A percentile compares a stretch with the other conserved stretches of the same genome.
These are phyloP conservation scores for Gadus chalcogrammus DNA, from an alignment of 2,113 vertebrate genomes.

Conservation along the genomic window DNA sequence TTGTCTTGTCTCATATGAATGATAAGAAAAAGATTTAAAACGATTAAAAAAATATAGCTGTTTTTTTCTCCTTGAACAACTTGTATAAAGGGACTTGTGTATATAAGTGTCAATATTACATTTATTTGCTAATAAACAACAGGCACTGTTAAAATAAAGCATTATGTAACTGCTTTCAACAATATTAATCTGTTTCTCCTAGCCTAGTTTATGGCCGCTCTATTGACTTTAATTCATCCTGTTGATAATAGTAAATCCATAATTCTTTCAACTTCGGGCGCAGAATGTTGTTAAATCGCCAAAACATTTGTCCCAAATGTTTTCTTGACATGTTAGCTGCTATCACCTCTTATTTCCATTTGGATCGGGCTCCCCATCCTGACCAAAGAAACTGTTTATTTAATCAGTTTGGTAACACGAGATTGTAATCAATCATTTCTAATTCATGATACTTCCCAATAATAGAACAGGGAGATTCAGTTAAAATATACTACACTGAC, in stretches of 20 bases:
- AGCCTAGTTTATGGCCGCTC: constrained; percentile 10
- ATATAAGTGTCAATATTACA: constrained; percentile 8
- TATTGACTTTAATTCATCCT: constrained; percentile 30
- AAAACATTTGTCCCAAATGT: constrained; percentile 57
- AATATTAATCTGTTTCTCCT: constrained; percentile 23
- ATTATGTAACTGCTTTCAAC: constrained; percentile 25
- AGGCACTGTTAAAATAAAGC: not conserved
- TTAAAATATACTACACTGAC: constrained; percentile 1
- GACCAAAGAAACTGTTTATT: constrained; percentile 57
- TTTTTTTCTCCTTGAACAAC: constrained; percentile 5
- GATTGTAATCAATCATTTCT: constrained; percentile 60
- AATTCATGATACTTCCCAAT: constrained; percentile 51
- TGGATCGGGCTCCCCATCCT: constrained; percentile 34
- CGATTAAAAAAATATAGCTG: no score
- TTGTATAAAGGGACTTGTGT: no score
- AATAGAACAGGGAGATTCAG: constrained; percentile 27
- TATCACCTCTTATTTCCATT: constrained; percentile 30
- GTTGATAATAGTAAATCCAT: constrained; percentile 17
- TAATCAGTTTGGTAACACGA: constrained; percentile 58
- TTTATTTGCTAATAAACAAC: not conserved
- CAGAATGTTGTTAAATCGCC: constrained; percentile 27
- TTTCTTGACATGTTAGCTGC: constrained; percentile 33
- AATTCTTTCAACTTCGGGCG: constrained; percentile 28
- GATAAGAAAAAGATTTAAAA: no score
- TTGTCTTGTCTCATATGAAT: no score